Conservation (phyloP, 2,113 vertebrate genomes). For the Thamnaconus septentrionalis region DNA sequence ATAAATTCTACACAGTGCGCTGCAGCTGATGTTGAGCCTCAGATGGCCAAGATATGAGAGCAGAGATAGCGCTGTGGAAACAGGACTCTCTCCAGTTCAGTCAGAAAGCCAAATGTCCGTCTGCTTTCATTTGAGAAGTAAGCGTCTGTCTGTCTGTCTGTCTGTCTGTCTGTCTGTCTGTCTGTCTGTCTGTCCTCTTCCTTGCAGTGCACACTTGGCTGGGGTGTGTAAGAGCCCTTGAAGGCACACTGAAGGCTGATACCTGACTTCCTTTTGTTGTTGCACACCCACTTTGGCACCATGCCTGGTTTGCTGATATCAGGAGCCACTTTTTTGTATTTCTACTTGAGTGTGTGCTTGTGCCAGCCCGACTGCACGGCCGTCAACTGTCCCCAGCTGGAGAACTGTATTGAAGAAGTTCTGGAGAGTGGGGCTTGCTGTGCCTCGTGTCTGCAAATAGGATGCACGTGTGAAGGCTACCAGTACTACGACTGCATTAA, state of each 20-base stretch:
- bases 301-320: conserved; percentile 59
- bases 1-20: conserved; percentile 12
- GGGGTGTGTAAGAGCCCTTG: conserved; percentile 25
- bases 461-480: conserved; percentile 92
- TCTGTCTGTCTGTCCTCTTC: conserved; percentile 14
- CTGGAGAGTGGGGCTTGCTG: conserved; percentile 85
- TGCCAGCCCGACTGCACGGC: conserved; percentile 84
- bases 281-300: conserved; percentile 11
- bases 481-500: conserved; percentile 93
- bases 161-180: conserved; percentile 22
- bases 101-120: conserved; percentile 75
- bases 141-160: conserved; percentile 23
- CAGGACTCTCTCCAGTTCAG: not conserved
- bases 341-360: conserved; percentile 28
- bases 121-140: conserved; percentile 73
- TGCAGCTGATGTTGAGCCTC: conserved; percentile 25
- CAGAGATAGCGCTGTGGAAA: too few species aligned
- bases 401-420: conserved; percentile 87
- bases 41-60: conserved; percentile 13
- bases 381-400: conserved; percentile 77
- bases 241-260: conserved; percentile 26
- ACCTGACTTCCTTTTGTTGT: conserved; percentile 18
- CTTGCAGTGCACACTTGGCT: conserved; percentile 54
- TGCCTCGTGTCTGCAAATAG: conserved; percentile 81
- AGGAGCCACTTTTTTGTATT: conserved; percentile 59